These are phyloP conservation scores for Drosophila histrio DNA, from an alignment of 2,888 invertebrate genomes.

Conservation along the genomic window DNA sequence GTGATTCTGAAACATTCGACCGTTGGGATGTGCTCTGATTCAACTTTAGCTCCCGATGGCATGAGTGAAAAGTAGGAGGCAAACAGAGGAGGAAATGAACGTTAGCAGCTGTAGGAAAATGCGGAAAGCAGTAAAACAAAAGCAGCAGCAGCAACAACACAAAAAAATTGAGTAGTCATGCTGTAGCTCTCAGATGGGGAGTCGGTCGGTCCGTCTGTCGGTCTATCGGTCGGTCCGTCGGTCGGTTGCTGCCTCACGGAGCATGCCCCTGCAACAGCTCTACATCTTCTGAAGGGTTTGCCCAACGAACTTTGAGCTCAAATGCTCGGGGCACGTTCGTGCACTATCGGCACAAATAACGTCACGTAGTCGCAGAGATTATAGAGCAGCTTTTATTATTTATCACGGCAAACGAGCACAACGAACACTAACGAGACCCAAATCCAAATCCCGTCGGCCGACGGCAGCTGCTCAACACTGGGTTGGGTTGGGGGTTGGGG, in stretches of 20 bases:
- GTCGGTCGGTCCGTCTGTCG: no score
- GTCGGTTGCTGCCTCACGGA: conserved; percentile 33
- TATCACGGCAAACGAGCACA: conserved; percentile 78
- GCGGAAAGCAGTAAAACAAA: no score
- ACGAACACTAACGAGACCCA: conserved; percentile 78
- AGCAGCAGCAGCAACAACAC: background rate
- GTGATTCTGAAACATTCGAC: conserved; percentile 84
- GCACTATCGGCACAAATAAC: conserved; percentile 83
- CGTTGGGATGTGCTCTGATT: conserved; percentile 84
- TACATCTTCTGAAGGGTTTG: conserved; percentile 5
- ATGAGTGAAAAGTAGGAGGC: conserved; percentile 32
- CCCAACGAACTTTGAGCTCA: background rate
- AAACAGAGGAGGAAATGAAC: background rate
- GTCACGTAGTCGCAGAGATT: conserved; percentile 84
- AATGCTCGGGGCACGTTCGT: conserved; percentile 77
- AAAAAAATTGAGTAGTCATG: conserved; percentile 72
- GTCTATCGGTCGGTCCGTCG: no score
- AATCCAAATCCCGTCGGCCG: conserved; percentile 74
- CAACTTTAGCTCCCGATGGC: conserved; percentile 76
- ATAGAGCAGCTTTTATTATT: conserved; percentile 82
- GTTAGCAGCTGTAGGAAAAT: background rate
- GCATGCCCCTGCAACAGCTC: conserved; percentile 6
- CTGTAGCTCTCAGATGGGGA: conserved; percentile 47
- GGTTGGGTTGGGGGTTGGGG: background rate
- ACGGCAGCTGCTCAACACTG: conserved; percentile 38